Evolutionary conservation across 2,113 vertebrate genomes (phyloP).

Genomic region (Pseudolaguvia tuberculata): DNA sequence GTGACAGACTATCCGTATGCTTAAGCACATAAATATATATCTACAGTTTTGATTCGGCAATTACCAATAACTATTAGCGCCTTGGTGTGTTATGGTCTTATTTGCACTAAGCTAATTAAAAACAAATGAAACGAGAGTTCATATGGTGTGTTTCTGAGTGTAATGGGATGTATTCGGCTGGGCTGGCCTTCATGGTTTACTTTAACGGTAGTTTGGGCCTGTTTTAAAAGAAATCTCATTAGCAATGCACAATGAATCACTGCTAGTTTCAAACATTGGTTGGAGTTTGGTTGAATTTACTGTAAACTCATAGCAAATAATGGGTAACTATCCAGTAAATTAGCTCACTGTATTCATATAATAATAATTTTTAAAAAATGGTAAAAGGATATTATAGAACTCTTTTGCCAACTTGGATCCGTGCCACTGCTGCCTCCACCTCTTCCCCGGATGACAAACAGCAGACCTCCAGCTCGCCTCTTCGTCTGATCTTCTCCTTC

Average conservation of each 20-base stretch:
- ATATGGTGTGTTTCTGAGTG: slow-evolving; percentile 33
- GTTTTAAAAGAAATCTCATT: slow-evolving; percentile 25
- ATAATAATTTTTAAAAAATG: not conserved
- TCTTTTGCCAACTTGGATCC: slow-evolving; percentile 28
- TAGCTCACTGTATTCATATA: not conserved
- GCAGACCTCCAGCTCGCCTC: slow-evolving; percentile 31
- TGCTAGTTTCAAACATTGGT: slow-evolving; percentile 16
- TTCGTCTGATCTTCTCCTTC: slow-evolving; percentile 35
- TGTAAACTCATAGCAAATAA: slow-evolving; percentile 10
- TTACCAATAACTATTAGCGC: slow-evolving; percentile 25
- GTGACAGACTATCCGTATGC: not conserved
- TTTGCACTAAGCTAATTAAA: slow-evolving; percentile 62
- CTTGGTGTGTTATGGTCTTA: slow-evolving; percentile 46
- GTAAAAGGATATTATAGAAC: slow-evolving; percentile 18
- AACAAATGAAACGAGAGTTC: slow-evolving; percentile 57
- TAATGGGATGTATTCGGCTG: slow-evolving; percentile 54
- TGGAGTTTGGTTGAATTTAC: slow-evolving; percentile 12
- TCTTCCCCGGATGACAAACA: slow-evolving; percentile 30
- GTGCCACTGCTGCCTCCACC: slow-evolving; percentile 25
- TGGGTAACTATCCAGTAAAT: not conserved
- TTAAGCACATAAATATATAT: not conserved
- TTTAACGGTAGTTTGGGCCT: slow-evolving; percentile 52
- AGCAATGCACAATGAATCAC: slow-evolving; percentile 23
- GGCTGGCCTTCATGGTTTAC: slow-evolving; percentile 38
- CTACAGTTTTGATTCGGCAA: slow-evolving; percentile 1